Evolutionary conservation across 2,888 invertebrate genomes (phyloP), one percentile per base, ranked within the genome.

Genomic region (Limenitis camilla): DNA sequence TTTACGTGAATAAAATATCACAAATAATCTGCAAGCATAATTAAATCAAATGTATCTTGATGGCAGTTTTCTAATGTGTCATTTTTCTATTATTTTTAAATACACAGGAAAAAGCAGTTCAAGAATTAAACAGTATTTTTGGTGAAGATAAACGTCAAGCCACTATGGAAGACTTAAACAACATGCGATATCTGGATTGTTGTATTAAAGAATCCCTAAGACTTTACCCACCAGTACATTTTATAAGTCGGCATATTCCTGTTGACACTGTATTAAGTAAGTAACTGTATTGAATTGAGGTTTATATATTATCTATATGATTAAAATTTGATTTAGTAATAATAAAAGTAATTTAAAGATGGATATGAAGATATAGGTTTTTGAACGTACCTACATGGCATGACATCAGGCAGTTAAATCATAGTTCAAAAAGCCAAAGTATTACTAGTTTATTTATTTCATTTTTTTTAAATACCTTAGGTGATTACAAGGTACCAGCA

Each of bases 151-250:
- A 89, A 58, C 81, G 91, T 41, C 83, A 88, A 0, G 88, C 89
- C 0, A 91, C 90, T 0, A 90, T 90, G 71, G 88, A 88, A 33
- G 90, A 90, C 58, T 71, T 93, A 7, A 74, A 89, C 40, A 81
- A 89, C 35, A 89, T 93, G 90, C 82, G 86, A 46, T 93, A 92
- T 63, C 76, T 93, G 52, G 93, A 93, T 56, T 89, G 90, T 54
- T 92, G 92, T 61, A 90, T 93, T 39, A 93, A 93, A 67, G 93
- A 93, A 71, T 85, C 91, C 0, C 63, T 93, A 36, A 75, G 93
- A 44, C 73, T 93, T 7, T 91, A 89, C 61, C 92, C 93, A 5
- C 91, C 91, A 47, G 92, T 92, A 5, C 92, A 91, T 1, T 88
- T 91, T 59, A 89, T 93, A 63, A 89, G 90, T 6, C 88, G 93